Evolutionary conservation across 2,888 invertebrate species (phyloP), one percentile per base, ranked within the genome.

Genomic region (Brachylomia viminalis): DNA sequence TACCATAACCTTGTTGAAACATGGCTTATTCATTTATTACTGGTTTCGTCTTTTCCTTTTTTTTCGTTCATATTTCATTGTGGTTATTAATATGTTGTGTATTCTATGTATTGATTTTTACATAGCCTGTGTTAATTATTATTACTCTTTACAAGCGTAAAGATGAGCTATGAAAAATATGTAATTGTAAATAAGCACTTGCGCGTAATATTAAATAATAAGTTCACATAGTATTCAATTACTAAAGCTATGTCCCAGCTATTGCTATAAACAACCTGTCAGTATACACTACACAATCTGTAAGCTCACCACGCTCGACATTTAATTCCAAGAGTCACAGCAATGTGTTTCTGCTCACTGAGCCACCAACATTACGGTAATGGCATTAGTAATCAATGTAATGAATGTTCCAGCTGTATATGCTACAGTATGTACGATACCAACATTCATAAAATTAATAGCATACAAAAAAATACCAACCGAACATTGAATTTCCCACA

Each of bases 1-100:
- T 83, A 79, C 84, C 86, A 75, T 86, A 86, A 86, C 84, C 82
- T 86, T 86, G 81, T 86, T 87, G 83, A 82, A 86, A 89, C 88
- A 89, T 89, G 79, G 85, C 78, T 72, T 84, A 87, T 87, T 86
- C 78, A 82, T 88, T 86, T 82, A 78, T 73, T 79, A 81, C 79
- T 72, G 65, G 11, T 49, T 73, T 54, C 8, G 15, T 33, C 13
- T 67, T 66, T 69, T 47, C 33, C 70, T 77, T 33, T 27, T 49
- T 75, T 77, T 65, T 33, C 8, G 17, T 69, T 45, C 23, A 52
- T 58, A 20, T 33, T 38, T 27, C 27, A 6, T 8, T 69, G 13
- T 33, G 2, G 15, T 66, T 23, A 30, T 20, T 17, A 23, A 65
- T 15, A 30, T 23, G 33, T 33, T 52, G 11, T 52, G 17, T 66